Conservation (phyloP, 2,888 invertebrate species). For the Onthophagus sagittarius region DNA sequence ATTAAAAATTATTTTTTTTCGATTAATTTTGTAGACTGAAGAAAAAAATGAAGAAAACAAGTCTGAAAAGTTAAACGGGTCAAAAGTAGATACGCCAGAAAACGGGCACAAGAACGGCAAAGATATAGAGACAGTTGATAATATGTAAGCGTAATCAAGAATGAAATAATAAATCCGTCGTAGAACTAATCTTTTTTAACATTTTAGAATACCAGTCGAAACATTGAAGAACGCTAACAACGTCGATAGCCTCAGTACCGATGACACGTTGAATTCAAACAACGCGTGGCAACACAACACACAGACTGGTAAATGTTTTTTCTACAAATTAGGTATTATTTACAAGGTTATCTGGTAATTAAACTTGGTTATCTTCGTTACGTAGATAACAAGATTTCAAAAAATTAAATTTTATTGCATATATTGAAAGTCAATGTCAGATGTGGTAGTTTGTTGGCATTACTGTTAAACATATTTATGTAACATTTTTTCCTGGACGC, state of each 20-base stretch:
- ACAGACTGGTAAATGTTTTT: slow-evolving; percentile 40
- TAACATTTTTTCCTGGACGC: no score
- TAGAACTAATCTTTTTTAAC: slow-evolving; percentile 22
- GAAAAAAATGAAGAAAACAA: slow-evolving; percentile 36
- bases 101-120: slow-evolving; percentile 43
- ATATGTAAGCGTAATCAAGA: slow-evolving; percentile 41
- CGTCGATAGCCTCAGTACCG: slow-evolving; percentile 43
- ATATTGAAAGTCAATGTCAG: no score
- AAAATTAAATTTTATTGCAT: no score
- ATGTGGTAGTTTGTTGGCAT: no score
- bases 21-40: slow-evolving; percentile 33
- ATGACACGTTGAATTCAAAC: slow-evolving; percentile 49
- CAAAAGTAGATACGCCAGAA: slow-evolving; percentile 36
- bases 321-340: background rate
- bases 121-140: slow-evolving; percentile 46
- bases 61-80: slow-evolving; percentile 42
- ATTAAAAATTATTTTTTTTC: slow-evolving; percentile 4
- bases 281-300: slow-evolving; percentile 46
- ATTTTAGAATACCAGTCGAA: slow-evolving; percentile 46
- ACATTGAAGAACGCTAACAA: slow-evolving; percentile 48
- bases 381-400: no score
- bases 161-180: background rate
- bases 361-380: no score
- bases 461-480: no score
- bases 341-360: no score